Percentiles rank a stretch among this genome's conserved stretches.
Evolutionary conservation across 2,888 invertebrate genomes (phyloP).

Genomic region (Brachypterus glaber): DNA sequence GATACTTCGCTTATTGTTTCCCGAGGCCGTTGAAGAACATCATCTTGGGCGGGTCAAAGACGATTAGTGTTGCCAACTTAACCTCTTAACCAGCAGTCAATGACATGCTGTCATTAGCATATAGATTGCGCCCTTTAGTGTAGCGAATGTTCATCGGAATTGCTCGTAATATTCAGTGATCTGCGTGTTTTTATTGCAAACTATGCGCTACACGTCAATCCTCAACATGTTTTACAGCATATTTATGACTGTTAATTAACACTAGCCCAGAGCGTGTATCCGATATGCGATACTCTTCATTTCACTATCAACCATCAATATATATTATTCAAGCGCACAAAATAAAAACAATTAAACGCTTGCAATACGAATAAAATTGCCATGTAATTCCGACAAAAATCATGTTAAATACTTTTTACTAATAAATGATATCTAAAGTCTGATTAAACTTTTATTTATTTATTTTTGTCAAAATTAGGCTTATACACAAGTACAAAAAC

Average conservation of each 20-base stretch:
- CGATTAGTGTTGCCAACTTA: conserved; percentile 38
- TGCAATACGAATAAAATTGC: too few relatives aligned
- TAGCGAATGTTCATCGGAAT: conserved; percentile 30
- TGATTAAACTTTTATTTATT: too few relatives aligned
- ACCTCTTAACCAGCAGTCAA: conserved; percentile 35
- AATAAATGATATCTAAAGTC: too few relatives aligned
- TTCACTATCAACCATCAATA: conserved; percentile 7
- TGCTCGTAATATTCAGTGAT: conserved; percentile 33
- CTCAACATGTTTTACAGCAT: conserved; percentile 33
- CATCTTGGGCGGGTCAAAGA: conserved; percentile 21
- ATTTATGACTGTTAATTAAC: conserved; percentile 39
- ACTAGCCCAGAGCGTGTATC: conserved; percentile 25
- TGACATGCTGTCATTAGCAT: conserved; percentile 37
- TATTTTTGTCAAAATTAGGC: too few relatives aligned
- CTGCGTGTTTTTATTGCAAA: conserved; percentile 32
- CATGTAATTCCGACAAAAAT: too few relatives aligned
- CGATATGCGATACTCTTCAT: conserved; percentile 17
- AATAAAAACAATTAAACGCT: too few relatives aligned
- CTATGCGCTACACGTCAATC: conserved; percentile 31
- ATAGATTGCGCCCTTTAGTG: conserved; percentile 40
- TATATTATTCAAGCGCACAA: too few relatives aligned
- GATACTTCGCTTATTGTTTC: conserved; percentile 26
- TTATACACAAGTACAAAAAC: too few relatives aligned
- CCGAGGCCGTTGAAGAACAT: conserved; percentile 8
- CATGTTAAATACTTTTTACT: too few relatives aligned